phyloP scores from a whole-genome alignment of 2,113 vertebrate species.

The Pithys albifrons region DNA sequence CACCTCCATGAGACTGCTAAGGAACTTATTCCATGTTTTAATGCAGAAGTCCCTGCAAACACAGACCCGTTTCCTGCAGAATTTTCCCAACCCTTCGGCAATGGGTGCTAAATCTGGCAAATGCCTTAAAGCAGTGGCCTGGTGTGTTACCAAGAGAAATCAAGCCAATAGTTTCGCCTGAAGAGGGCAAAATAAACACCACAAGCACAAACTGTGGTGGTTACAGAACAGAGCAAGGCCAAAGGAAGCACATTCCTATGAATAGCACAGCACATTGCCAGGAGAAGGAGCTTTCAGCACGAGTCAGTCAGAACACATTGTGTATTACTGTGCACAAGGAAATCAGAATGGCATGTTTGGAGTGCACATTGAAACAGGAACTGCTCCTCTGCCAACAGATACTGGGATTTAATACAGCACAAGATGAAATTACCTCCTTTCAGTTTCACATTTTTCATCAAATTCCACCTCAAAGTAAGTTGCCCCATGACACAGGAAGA shows the following conservation, averaged over 20 bases:
- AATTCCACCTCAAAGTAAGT: slow-evolving; percentile 96
- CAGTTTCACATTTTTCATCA: slow-evolving; percentile 95
- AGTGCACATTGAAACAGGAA: not conserved
- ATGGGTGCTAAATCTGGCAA: not conserved
- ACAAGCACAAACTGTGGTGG: not conserved
- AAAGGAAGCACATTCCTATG: not conserved
- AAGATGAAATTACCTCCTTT: slow-evolving; percentile 84
- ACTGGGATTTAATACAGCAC: not conserved
- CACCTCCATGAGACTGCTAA: not conserved
- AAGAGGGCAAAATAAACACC: not conserved
- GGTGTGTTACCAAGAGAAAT: not conserved
- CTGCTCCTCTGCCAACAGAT: not conserved
- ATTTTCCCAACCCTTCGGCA: not conserved
- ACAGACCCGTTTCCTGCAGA: not conserved
- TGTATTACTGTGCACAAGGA: not conserved
- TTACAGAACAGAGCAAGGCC: not conserved
- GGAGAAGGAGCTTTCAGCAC: not conserved
- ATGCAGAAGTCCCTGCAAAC: not conserved
- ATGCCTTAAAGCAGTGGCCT: not conserved
- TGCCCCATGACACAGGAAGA: slow-evolving; percentile 92
- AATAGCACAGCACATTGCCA: not conserved
- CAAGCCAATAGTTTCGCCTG: not conserved
- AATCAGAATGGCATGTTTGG: not conserved
- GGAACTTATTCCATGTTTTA: not conserved
- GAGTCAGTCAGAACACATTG: not conserved